Evolutionary conservation across 2,113 vertebrate genomes (phyloP).

Genomic region (Cephalophus harveyi): DNA sequence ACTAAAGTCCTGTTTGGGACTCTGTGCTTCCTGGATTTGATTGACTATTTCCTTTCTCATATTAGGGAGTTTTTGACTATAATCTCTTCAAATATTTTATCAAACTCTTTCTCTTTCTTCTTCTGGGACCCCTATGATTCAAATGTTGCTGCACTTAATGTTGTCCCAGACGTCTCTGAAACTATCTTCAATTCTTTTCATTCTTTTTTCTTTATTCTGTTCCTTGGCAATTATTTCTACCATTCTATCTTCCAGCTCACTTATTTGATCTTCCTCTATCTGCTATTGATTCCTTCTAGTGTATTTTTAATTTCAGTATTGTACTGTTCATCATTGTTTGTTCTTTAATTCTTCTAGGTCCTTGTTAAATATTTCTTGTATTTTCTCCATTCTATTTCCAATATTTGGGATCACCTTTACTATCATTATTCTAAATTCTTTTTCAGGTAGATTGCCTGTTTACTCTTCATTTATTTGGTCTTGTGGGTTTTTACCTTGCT

Average conservation of each 20-base stretch:
- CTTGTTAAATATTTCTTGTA: background rate
- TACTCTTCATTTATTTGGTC: background rate
- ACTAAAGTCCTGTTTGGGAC: background rate
- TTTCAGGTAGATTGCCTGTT: background rate
- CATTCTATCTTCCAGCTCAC: background rate
- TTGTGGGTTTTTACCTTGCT: background rate
- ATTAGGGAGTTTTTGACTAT: background rate
- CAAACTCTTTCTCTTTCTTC: background rate
- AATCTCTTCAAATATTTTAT: background rate
- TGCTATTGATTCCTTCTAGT: background rate
- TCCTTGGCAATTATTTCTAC: background rate
- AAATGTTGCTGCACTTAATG: background rate
- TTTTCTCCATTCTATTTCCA: background rate
- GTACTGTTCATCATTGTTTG: background rate
- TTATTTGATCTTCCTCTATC: background rate
- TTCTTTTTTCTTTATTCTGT: background rate
- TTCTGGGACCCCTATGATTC: background rate
- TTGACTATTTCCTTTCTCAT: background rate
- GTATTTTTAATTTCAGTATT: background rate
- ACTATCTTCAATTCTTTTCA: background rate
- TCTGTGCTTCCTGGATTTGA: background rate
- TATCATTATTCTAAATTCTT: background rate
- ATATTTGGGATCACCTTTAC: background rate
- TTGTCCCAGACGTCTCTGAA: background rate
- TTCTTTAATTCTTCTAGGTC: background rate